Percentiles rank a stretch among this genome's conserved stretches.
Evolutionary conservation across 2,888 invertebrate species (phyloP).

Genomic region (Sminthurinus aureus): DNA sequence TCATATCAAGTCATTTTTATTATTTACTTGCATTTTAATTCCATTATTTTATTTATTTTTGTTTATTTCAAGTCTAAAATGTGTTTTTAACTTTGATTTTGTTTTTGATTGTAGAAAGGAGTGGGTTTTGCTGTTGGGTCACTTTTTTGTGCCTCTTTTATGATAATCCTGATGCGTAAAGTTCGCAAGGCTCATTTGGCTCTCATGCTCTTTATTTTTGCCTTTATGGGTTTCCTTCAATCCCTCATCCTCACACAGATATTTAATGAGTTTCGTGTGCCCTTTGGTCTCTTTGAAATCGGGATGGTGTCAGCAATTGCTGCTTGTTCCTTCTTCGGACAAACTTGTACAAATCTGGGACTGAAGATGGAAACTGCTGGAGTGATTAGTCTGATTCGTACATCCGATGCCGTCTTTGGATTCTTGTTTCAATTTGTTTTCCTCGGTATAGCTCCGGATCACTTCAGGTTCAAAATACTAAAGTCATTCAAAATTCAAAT

Average conservation of each 20-base stretch:
- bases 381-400: constrained; percentile 87
- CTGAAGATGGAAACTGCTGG: constrained; percentile 90
- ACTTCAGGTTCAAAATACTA: constrained; percentile 45
- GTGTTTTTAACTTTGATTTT: background rate
- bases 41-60: background rate
- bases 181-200: constrained; percentile 56
- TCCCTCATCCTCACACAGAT: constrained; percentile 46
- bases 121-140: constrained; percentile 52
- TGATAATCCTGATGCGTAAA: constrained; percentile 56
- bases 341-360: constrained; percentile 84
- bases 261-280: constrained; percentile 43
- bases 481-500: background rate
- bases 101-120: constrained; percentile 50
- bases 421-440: constrained; percentile 55
- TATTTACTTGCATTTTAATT: background rate
- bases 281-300: constrained; percentile 41
- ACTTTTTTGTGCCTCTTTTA: constrained; percentile 51
- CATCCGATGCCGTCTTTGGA: constrained; percentile 87
- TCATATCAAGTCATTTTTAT: background rate
- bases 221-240: constrained; percentile 53
- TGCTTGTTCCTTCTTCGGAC: constrained; percentile 85
- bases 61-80: background rate
- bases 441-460: constrained; percentile 49
- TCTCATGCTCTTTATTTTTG: constrained; percentile 55
- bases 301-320: constrained; percentile 67